Conservation (phyloP, 2,888 invertebrate genomes). For the Acanthoscelides obtectus region DNA sequence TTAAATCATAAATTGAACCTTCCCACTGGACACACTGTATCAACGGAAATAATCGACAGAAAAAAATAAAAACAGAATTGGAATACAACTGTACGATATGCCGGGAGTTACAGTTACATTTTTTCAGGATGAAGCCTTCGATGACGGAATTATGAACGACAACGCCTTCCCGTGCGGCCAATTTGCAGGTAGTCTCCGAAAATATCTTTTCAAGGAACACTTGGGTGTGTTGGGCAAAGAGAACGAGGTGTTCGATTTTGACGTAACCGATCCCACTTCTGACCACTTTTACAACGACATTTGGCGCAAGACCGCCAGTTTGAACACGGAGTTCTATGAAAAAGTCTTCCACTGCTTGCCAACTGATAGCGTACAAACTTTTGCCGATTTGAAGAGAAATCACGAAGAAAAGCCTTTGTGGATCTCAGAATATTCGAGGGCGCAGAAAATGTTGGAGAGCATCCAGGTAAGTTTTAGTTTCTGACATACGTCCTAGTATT, state of each 20-base stretch:
- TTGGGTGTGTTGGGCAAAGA: slow-evolving; percentile 63
- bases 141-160: slow-evolving; percentile 79
- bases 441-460: slow-evolving; percentile 67
- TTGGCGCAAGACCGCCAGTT: slow-evolving; percentile 76
- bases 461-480: slow-evolving; percentile 61
- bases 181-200: slow-evolving; percentile 80
- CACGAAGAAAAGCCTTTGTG: slow-evolving; percentile 70
- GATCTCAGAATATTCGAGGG: slow-evolving; percentile 66
- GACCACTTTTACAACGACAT: slow-evolving; percentile 78
- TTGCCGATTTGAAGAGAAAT: slow-evolving; percentile 71
- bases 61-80: too few relatives aligned
- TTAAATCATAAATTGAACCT: too few relatives aligned
- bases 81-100: too few relatives aligned
- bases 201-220: slow-evolving; percentile 87
- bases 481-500: too few relatives aligned
- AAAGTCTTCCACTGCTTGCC: slow-evolving; percentile 89
- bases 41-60: too few relatives aligned
- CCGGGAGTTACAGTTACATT: too few relatives aligned
- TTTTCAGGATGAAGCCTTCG: slow-evolving; percentile 70
- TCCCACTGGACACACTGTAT: too few relatives aligned
- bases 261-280: slow-evolving; percentile 74
- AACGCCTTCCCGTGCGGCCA: slow-evolving; percentile 75
- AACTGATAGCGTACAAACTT: slow-evolving; percentile 73
- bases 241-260: slow-evolving; percentile 46
- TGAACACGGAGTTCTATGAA: slow-evolving; percentile 87